Evolutionary conservation across 1,140 invertebrate genomes (phyloP).

Genomic region (Anastrepha obliqua): DNA sequence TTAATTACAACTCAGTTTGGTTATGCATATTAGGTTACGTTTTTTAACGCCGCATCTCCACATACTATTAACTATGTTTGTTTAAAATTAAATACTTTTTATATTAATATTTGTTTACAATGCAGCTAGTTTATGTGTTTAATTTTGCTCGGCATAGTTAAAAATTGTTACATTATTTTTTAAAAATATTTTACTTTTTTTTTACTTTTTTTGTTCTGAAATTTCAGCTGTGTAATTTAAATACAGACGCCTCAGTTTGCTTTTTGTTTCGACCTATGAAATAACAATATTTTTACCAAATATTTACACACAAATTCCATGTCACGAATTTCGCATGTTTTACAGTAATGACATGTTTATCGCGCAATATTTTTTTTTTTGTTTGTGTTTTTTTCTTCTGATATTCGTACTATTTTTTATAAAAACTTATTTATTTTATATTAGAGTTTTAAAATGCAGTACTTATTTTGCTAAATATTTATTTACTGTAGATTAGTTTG

Average conservation of each 20-base stretch:
- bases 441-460: background rate
- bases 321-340: constrained; percentile 5
- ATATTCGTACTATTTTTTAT: background rate
- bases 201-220: background rate
- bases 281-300: background rate
- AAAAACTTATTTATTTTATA: constrained; percentile 33
- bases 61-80: background rate
- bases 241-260: background rate
- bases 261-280: background rate
- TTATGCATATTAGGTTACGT: background rate
- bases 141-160: constrained; percentile 14
- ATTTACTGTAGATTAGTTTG: constrained; percentile 30
- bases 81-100: constrained; percentile 36
- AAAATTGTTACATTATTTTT: background rate
- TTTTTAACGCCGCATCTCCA: background rate
- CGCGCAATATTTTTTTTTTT: background rate
- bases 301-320: constrained; percentile 25
- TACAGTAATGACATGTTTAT: background rate
- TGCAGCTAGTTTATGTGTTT: background rate
- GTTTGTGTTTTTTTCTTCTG: background rate
- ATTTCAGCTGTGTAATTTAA: background rate
- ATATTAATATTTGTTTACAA: background rate
- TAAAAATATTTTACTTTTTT: background rate
- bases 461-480: constrained; percentile 10
- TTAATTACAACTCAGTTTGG: background rate